phyloP scores from a whole-genome alignment of 2,888 invertebrate genomes.

The Sabatieria punctata region DNA sequence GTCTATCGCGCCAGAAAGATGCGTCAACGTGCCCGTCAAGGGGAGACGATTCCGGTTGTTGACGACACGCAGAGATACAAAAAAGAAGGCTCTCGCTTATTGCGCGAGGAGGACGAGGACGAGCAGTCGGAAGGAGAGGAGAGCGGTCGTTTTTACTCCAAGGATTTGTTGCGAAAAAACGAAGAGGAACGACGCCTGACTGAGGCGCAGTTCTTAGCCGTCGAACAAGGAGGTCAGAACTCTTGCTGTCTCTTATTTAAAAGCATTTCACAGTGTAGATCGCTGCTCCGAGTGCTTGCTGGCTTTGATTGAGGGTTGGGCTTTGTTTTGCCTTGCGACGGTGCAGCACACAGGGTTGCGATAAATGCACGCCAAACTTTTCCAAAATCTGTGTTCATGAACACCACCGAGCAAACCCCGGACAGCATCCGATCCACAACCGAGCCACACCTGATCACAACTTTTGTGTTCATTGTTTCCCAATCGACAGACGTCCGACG shows the following conservation, averaged over 20 bases:
- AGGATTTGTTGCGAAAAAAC: conserved; percentile 16
- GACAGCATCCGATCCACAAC: no score
- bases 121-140: conserved; percentile 44
- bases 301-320: no score
- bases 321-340: no score
- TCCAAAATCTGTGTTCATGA: no score
- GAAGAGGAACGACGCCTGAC: conserved; percentile 22
- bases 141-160: conserved; percentile 9
- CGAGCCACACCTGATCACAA: no score
- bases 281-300: background rate
- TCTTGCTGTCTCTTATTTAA: background rate
- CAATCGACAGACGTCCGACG: no score
- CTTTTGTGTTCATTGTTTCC: no score
- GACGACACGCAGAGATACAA: conserved; percentile 23
- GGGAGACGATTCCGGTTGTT: conserved; percentile 45
- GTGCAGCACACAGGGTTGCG: no score
- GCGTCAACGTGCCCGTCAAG: conserved; percentile 68
- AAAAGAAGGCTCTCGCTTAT: conserved; percentile 12
- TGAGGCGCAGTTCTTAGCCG: conserved; percentile 20
- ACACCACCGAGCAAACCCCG: no score
- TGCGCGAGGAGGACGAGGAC: conserved; percentile 36
- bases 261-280: background rate
- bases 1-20: conserved; percentile 91
- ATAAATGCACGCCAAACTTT: no score
- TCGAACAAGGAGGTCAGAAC: conserved; percentile 16